Evolutionary conservation across 2,888 invertebrate species (phyloP).

Genomic region (Apotomis betuletana): DNA sequence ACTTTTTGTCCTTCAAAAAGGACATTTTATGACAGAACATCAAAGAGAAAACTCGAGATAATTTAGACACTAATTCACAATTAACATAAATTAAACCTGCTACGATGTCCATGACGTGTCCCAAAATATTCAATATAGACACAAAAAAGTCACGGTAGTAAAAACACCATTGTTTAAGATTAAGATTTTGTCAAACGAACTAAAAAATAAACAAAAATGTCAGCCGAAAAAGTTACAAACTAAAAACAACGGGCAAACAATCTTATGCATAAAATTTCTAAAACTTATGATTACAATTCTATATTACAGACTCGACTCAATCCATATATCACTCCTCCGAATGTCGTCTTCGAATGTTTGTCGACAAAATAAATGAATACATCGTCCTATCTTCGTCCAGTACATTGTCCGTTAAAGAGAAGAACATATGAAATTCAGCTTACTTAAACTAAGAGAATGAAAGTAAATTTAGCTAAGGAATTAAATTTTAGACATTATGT

Average conservation of each 20-base stretch:
- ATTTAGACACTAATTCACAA: constrained; percentile 7
- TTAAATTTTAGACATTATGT: background rate
- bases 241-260: constrained; percentile 72
- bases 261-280: constrained; percentile 51
- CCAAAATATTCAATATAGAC: background rate
- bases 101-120: constrained; percentile 22
- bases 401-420: constrained; percentile 4
- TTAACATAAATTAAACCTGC: constrained; percentile 11
- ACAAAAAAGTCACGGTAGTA: constrained; percentile 17
- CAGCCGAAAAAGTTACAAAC: constrained; percentile 62
- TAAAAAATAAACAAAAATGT: constrained; percentile 50
- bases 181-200: constrained; percentile 28
- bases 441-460: background rate
- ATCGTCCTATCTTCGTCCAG: background rate
- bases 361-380: background rate
- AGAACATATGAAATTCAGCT: background rate
- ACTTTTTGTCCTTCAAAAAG: background rate
- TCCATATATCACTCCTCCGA: constrained; percentile 32
- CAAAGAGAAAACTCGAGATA: background rate
- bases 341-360: constrained; percentile 4
- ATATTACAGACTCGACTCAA: constrained; percentile 72
- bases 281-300: constrained; percentile 65
- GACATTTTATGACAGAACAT: constrained; percentile 13
- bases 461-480: background rate
- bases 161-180: background rate